Base-by-base conservation (phyloP, 2,797 vertebrate species). In the Champsocephalus gunnari region DNA sequence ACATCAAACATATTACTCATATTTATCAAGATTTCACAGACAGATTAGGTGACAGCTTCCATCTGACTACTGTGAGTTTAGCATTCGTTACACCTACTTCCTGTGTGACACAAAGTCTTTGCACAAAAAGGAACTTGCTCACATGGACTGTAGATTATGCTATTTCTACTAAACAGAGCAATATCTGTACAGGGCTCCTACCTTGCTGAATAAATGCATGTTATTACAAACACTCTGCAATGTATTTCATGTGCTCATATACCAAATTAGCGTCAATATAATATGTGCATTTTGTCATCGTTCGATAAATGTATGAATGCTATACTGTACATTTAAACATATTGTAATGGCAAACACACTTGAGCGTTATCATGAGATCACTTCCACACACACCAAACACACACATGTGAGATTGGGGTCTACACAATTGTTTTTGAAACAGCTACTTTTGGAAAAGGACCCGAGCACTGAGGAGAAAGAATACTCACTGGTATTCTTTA, bases 371-470 rank as follows among this genome's bases (percentile, higher is more conserved):
- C 34, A 43, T 44, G 34, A 75, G 17, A 49, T 61, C 24, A 3
- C 12, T 56, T 34, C 5, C 44, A 6, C 55, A n/a, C 44, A 57
- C 34, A 56, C 24, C 24, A 28, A 4, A 28, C 14, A 53, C 5
- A 53, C 53, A 63, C 62, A 63, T 13, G 16, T 56, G 8, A 55
- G 12, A 34, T 63, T 19, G 57, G 53, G 19, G 7, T 56, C 13
- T 44, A 41, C 24, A 45, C 55, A 38, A 66, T 43, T 68, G 57
- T 57, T 73, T 66, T 53, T 62, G 32, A 24, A 32, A 24, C 41
- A 53, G 69, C 64, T 59, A 38, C 49, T 58, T 69, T 68, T 69
- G 19, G 28, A 65, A 59, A 9, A 69, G 56, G 12, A 12, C 48
- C 34, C 1, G 9, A 17, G 10, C 8, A 45, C n/a, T 28, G 9